These are phyloP conservation scores for Streblospio benedicti DNA, from an alignment of 1,140 invertebrate genomes.

Conservation along the genomic window DNA sequence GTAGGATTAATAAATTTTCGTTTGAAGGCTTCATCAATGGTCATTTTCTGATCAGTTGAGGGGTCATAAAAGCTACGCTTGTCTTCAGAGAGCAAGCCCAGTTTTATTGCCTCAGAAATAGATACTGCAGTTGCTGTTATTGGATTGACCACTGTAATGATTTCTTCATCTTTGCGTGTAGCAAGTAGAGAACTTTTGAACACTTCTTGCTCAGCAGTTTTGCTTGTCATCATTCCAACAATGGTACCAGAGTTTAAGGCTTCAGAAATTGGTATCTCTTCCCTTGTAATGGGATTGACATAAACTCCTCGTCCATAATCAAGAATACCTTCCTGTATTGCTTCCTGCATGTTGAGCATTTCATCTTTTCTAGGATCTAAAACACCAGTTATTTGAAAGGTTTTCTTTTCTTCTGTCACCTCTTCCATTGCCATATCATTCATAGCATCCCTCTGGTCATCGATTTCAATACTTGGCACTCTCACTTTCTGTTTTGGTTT, in stretches of 20 bases:
- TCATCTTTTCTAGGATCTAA: constrained; percentile 74
- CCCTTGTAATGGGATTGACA: constrained; percentile 68
- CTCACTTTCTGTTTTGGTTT: constrained; percentile 14
- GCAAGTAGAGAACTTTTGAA: constrained; percentile 33
- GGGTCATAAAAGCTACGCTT: constrained; percentile 48
- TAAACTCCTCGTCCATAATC: constrained; percentile 62
- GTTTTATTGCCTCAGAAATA: constrained; percentile 63
- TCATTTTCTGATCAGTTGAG: constrained; percentile 25
- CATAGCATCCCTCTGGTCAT: constrained; percentile 33
- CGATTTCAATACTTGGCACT: constrained; percentile 37
- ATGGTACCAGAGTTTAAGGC: constrained; percentile 59
- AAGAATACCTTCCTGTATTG: constrained; percentile 71
- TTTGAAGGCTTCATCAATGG: constrained; percentile 66
- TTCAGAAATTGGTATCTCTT: constrained; percentile 50
- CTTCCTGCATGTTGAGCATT: constrained; percentile 70
- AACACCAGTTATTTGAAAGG: constrained; percentile 54
- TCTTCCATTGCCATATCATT: constrained; percentile 40
- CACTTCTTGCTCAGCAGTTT: constrained; percentile 32
- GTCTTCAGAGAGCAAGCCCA: constrained; percentile 61
- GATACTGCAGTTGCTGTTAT: constrained; percentile 63
- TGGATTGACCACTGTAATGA: constrained; percentile 55
- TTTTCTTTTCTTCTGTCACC: constrained; percentile 40
- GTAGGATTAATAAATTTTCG: constrained; percentile 55
- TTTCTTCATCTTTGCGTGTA: constrained; percentile 12
- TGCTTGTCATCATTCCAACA: constrained; percentile 32